Conservation (phyloP, 2,888 invertebrate species). For the Malachius bipustulatus region DNA sequence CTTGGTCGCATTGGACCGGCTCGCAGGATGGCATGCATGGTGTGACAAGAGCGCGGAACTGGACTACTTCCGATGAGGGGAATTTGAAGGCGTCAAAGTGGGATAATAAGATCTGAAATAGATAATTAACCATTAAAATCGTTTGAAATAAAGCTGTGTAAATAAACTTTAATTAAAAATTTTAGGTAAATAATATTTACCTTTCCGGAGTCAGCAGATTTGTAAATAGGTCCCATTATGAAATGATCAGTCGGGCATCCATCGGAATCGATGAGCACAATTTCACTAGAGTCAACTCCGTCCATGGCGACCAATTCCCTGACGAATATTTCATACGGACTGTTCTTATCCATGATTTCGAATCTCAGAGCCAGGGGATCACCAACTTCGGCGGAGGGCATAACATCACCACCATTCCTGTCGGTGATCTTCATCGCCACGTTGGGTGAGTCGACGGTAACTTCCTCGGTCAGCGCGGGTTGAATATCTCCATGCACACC, state of each 20-base stretch:
- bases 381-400: slow-evolving; percentile 82
- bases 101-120: slow-evolving; percentile 66
- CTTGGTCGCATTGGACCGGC: slow-evolving; percentile 79
- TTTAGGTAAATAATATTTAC: slow-evolving; percentile 40
- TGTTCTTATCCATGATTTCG: slow-evolving; percentile 84
- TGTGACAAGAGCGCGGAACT: slow-evolving; percentile 89
- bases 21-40: slow-evolving; percentile 90
- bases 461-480: slow-evolving; percentile 71
- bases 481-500: slow-evolving; percentile 77
- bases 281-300: slow-evolving; percentile 85
- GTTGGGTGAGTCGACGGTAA: slow-evolving; percentile 87
- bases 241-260: slow-evolving; percentile 91
- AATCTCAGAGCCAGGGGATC: slow-evolving; percentile 84
- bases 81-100: slow-evolving; percentile 95
- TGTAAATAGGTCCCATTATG: slow-evolving; percentile 86
- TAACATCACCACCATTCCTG: slow-evolving; percentile 69
- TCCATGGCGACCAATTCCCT: slow-evolving; percentile 91
- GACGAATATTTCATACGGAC: slow-evolving; percentile 91
- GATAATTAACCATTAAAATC: no score
- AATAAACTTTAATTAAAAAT: slow-evolving; percentile 12
- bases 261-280: slow-evolving; percentile 78
- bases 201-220: slow-evolving; percentile 68
- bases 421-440: slow-evolving; percentile 89
- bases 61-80: slow-evolving; percentile 88
- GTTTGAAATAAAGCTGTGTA: no score